These are phyloP conservation scores for Camponotus vicinus DNA, from an alignment of 1,140 invertebrate species.

Conservation along the genomic window DNA sequence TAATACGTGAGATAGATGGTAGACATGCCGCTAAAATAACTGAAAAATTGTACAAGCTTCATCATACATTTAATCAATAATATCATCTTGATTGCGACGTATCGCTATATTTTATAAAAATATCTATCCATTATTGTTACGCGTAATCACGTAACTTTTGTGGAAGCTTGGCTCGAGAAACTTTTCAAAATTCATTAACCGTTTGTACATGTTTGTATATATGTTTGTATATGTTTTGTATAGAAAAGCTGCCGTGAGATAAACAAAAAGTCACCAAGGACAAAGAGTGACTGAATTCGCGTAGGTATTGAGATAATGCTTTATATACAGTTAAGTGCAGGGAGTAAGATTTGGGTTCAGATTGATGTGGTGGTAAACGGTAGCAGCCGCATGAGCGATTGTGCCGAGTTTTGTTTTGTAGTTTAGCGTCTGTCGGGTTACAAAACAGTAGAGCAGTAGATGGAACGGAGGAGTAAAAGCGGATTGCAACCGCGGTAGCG, in stretches of 20 bases:
- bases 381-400: slow-evolving; percentile 50
- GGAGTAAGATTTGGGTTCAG: slow-evolving; percentile 47
- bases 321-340: neutral
- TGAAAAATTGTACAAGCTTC: neutral
- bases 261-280: neutral
- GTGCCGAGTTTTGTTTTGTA: slow-evolving; percentile 49
- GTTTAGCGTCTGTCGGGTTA: slow-evolving; percentile 40
- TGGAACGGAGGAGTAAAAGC: slow-evolving; percentile 43
- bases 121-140: neutral
- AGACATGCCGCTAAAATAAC: neutral
- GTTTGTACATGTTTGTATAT: neutral
- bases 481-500: slow-evolving; percentile 26
- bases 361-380: slow-evolving; percentile 44
- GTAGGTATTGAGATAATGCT: neutral
- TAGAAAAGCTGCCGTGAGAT: neutral
- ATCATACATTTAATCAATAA: slow-evolving; percentile 18
- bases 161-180: neutral
- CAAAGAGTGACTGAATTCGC: neutral
- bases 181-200: slow-evolving; percentile 29
- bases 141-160: slow-evolving; percentile 4
- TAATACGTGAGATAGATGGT: slow-evolving; percentile 31
- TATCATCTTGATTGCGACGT: slow-evolving; percentile 29
- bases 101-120: slow-evolving; percentile 30
- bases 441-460: slow-evolving; percentile 36
- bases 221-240: too few relatives aligned